phyloP scores from a whole-genome alignment of 2,888 invertebrate species.

The Tolmerus cingulatus region DNA sequence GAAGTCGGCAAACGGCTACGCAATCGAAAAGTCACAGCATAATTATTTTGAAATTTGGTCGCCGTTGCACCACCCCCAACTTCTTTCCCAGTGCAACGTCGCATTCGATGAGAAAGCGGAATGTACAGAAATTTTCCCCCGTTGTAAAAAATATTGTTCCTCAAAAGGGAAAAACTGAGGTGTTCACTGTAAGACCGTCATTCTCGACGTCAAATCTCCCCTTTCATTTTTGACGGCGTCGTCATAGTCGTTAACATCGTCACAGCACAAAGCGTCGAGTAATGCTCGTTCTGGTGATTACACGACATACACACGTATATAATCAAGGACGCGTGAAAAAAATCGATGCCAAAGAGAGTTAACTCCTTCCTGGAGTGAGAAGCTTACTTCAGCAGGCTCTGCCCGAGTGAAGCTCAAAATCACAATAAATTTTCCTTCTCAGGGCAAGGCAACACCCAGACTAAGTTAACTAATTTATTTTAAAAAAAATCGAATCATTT shows the following conservation, averaged over 20 bases:
- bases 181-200: not conserved
- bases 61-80: not conserved
- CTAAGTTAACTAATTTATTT: not conserved
- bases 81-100: not conserved
- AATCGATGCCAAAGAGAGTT: conserved; percentile 20
- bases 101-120: not conserved
- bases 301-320: conserved; percentile 10
- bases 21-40: not conserved
- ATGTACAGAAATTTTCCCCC: not conserved
- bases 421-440: not conserved
- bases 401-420: not conserved
- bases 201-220: not conserved
- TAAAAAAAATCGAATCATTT: not conserved
- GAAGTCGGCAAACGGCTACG: not conserved
- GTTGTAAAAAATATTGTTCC: not conserved
- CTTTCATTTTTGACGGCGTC: not conserved
- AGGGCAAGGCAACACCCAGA: not conserved
- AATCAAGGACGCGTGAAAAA: conserved; percentile 30
- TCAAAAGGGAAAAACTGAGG: not conserved
- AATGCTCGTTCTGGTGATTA: not conserved
- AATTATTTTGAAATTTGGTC: not conserved
- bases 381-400: not conserved
- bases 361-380: not conserved
- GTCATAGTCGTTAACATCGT: not conserved
- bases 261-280: not conserved